phyloP scores from a whole-genome alignment of 2,113 vertebrate genomes.

The Alces alces region DNA sequence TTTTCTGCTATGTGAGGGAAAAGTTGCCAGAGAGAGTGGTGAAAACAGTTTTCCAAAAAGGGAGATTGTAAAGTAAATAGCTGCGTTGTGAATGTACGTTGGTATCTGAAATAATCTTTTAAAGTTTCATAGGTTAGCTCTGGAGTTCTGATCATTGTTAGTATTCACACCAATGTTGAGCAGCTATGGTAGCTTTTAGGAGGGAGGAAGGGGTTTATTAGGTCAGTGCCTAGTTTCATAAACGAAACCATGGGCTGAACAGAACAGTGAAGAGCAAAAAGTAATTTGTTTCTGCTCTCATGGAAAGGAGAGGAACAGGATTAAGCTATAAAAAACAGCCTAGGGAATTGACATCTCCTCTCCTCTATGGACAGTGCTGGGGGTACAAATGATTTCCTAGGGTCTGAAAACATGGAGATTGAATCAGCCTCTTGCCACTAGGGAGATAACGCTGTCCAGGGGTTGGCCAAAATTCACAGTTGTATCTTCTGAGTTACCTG shows the following conservation, averaged over 20 bases:
- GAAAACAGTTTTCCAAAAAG: not conserved
- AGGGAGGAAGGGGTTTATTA: not conserved
- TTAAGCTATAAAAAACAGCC: not conserved
- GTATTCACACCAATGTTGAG: not conserved
- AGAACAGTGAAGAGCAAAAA: not conserved
- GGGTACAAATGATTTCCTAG: constrained; percentile 6
- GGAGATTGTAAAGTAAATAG: not conserved
- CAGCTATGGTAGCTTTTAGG: not conserved
- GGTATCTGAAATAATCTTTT: not conserved
- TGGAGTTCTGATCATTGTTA: not conserved
- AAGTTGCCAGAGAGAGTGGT: not conserved
- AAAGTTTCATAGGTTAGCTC: not conserved
- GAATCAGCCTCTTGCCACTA: constrained; percentile 7
- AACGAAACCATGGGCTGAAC: constrained; percentile 22
- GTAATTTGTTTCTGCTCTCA: not conserved
- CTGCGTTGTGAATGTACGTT: not conserved
- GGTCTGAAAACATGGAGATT: constrained; percentile 2
- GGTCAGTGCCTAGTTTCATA: not conserved
- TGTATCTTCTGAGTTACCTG: constrained; percentile 24
- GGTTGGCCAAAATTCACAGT: not conserved
- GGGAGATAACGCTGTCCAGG: not conserved
- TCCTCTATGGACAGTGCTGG: not conserved
- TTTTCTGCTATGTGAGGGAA: not conserved
- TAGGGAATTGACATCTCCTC: constrained; percentile 25
- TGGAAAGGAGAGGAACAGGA: constrained; percentile 3